A percentile compares a stretch with the other conserved stretches of the same genome.
Conservation (phyloP, 2,888 invertebrate species). For the Trypoxylon attenuatum region DNA sequence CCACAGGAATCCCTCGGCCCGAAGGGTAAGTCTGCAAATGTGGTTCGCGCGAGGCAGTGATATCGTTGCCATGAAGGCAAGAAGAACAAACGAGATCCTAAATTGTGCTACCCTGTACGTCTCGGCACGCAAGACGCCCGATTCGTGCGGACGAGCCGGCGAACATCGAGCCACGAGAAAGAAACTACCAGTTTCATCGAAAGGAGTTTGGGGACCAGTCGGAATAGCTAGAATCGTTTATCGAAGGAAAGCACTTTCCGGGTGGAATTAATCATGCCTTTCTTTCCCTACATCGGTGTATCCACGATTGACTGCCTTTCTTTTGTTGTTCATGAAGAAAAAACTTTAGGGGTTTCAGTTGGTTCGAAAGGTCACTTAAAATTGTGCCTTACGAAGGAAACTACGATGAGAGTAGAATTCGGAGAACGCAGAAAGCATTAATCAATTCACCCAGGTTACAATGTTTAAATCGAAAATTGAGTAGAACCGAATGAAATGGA, state of each 20-base stretch:
- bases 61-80: conserved; percentile 42
- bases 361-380: no score
- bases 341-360: no score
- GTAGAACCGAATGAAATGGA: no score
- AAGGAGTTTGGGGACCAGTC: conserved; percentile 22
- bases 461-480: no score
- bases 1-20: conserved; percentile 52
- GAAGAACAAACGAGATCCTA: conserved; percentile 29
- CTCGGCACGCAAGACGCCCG: conserved; percentile 1
- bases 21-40: conserved; percentile 47
- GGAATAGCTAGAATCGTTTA: conserved; percentile 33
- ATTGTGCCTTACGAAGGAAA: no score
- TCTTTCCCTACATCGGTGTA: conserved; percentile 37
- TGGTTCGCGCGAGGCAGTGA: conserved; percentile 44
- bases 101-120: conserved; percentile 11
- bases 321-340: no score
- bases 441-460: no score
- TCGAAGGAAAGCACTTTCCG: conserved; percentile 37
- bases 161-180: conserved; percentile 30
- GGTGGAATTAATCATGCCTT: conserved; percentile 48
- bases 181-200: conserved; percentile 29
- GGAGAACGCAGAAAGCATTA: no score
- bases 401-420: no score
- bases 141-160: conserved; percentile 16
- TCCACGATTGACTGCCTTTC: no score